Evolutionary conservation across 2,113 vertebrate genomes (phyloP), one percentile per base, ranked within the genome.

Genomic region (Pangasianodon gigas): DNA sequence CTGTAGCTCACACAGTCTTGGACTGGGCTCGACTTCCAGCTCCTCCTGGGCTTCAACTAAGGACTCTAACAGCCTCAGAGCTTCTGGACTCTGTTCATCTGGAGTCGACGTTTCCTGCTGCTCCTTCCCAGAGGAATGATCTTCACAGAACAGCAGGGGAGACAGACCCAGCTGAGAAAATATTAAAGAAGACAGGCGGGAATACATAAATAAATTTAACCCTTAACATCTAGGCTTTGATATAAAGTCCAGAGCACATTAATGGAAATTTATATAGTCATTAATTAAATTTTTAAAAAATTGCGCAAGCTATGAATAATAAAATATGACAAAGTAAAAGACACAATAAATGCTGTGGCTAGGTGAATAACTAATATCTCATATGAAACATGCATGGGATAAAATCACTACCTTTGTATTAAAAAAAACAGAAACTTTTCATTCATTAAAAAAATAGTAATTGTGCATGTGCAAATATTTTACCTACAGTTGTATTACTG

Each of bases 91-190:
- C 65, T 80, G 37, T 48, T 89, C 46, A 14, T 48, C 65, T 87
- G 90, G 1, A 84, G 80, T n/a, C 13, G 44, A 18, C 32, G 41
- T 90, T 46, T 60, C 89, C 46, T 94, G 83, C 32, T 88, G 85
- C 29, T 85, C 90, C 48, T 93, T 89, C 0, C 32, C 54, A 58
- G 92, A 82, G 29, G 60, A 29, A 14, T 37, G 48, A 8, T 96
- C 94, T 67, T 97, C 96, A 87, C 94, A 93, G 92, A 97, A 99
- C 41, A 98, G 95, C 86, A 98, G 95, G 0, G 98, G 98, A 26
- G 97, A 98, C 29, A 99, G 93, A 51, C 97, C 97, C 0, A 99
- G 92, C 98, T 99, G 93, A 88, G 54, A 51, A 87, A 83, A 74
- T 51, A 51, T n/a, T 37, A 77, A 87, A 54, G n/a, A 71, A 85